Evolutionary conservation across 2,113 vertebrate species (phyloP).

Genomic region (Chrysochloris asiatica): DNA sequence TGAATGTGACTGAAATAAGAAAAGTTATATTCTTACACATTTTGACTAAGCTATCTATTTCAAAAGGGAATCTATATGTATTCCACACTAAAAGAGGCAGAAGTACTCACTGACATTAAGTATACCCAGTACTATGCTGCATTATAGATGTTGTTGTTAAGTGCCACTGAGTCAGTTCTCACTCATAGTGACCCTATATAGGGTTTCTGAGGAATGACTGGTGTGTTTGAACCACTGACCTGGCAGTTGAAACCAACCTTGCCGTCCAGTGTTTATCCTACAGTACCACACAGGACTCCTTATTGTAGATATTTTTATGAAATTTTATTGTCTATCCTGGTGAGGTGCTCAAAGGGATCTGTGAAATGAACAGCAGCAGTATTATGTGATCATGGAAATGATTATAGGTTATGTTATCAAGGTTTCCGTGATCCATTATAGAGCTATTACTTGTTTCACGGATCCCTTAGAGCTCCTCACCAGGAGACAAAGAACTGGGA

Average conservation of each 20-base stretch:
- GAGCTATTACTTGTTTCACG: slow-evolving; percentile 17
- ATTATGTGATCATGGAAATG: no score
- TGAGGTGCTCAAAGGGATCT: no score
- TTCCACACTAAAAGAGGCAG: slow-evolving; percentile 33
- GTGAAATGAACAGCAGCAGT: no score
- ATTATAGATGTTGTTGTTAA: no score
- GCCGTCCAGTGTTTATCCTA: no score
- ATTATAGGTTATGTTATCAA: background rate
- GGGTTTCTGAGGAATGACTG: no score
- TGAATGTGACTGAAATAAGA: background rate
- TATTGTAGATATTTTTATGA: background rate
- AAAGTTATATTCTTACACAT: slow-evolving; percentile 42
- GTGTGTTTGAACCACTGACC: no score
- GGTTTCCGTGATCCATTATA: background rate
- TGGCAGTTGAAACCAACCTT: no score
- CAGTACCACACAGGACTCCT: no score
- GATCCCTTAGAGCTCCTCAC: background rate
- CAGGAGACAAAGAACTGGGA: slow-evolving; percentile 8
- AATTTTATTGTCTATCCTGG: no score
- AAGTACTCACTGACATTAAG: slow-evolving; percentile 14
- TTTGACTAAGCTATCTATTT: slow-evolving; percentile 5
- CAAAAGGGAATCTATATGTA: slow-evolving; percentile 36
- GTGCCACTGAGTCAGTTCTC: no score
- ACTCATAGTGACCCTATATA: no score
- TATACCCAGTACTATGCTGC: background rate